phyloP scores from a whole-genome alignment of 2,888 invertebrate genomes.

The Sminthurides aquaticus region DNA sequence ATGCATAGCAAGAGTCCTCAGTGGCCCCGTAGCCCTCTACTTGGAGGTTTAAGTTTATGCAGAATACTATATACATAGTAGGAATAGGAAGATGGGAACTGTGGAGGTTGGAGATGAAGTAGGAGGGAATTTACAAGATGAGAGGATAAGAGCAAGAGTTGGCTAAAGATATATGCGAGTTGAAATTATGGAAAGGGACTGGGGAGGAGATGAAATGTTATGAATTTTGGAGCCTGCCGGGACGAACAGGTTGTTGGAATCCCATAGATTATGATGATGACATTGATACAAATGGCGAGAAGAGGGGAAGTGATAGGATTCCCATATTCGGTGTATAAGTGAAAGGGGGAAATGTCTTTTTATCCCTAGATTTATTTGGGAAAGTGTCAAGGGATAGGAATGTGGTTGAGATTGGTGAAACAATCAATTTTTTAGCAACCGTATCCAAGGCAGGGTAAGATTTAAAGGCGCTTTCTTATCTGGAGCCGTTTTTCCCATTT shows the following conservation, averaged over 20 bases:
- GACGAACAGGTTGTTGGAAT: conserved; percentile 32
- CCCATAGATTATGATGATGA: conserved; percentile 24
- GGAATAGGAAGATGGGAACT: too few species aligned
- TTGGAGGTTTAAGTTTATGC: too few species aligned
- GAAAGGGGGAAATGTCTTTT: conserved; percentile 27
- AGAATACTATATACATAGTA: too few species aligned
- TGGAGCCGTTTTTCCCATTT: too few species aligned
- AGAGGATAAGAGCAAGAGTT: conserved; percentile 2
- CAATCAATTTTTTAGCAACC: conserved; percentile 37
- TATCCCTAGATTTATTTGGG: conserved; percentile 41
- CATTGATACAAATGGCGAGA: conserved; percentile 19
- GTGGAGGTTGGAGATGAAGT: too few species aligned
- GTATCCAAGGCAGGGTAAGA: too few species aligned
- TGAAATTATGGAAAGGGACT: conserved; percentile 1
- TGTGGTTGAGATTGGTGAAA: conserved; percentile 36
- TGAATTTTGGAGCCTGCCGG: conserved; percentile 19
- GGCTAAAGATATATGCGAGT: conserved; percentile 7
- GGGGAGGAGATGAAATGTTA: neutral
- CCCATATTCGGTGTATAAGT: conserved; percentile 18
- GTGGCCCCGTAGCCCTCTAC: too few species aligned
- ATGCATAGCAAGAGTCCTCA: too few species aligned
- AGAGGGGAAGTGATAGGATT: conserved; percentile 7
- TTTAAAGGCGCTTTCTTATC: too few species aligned
- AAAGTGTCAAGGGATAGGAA: conserved; percentile 35
- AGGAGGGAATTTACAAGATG: too few species aligned